phyloP scores from a whole-genome alignment of 1,140 invertebrate species.

The Bombyx mandarina region DNA sequence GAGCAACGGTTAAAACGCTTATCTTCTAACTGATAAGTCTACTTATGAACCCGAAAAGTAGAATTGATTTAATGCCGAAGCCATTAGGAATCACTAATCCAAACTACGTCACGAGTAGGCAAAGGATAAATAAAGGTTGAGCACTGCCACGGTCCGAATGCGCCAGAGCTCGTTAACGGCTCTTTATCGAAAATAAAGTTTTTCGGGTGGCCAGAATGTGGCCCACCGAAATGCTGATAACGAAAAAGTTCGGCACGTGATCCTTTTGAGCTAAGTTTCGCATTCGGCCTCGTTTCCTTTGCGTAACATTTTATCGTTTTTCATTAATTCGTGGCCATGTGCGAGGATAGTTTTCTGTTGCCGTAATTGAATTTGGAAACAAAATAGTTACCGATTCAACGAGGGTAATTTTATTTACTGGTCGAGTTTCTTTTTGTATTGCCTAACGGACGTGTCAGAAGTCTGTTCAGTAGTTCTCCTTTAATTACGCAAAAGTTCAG shows the following conservation, averaged over 20 bases:
- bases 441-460: no score
- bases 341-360: not conserved
- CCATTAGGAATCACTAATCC: constrained; percentile 18
- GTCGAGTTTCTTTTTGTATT: no score
- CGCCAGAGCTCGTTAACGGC: constrained; percentile 42
- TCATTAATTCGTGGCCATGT: constrained; percentile 10
- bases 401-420: no score
- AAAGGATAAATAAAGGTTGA: constrained; percentile 10
- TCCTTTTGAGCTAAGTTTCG: constrained; percentile 43
- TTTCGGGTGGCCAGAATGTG: constrained; percentile 29
- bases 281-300: constrained; percentile 15
- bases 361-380: constrained; percentile 4
- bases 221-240: constrained; percentile 41
- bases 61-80: not conserved
- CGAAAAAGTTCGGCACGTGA: constrained; percentile 46
- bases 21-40: no score
- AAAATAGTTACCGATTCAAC: not conserved
- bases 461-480: no score
- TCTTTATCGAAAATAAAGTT: constrained; percentile 45
- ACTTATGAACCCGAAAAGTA: no score
- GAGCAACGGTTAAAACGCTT: no score
- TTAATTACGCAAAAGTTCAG: no score
- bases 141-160: constrained; percentile 1
- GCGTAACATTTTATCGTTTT: constrained; percentile 8
- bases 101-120: constrained; percentile 9